phyloP scores from a whole-genome alignment of 2,113 vertebrate genomes.

The Pan troglodytes region NHGRI_mPanTro3-v2.1_pri NC_072411.2:20447001-20447500 shows the following conservation, averaged over 20 bases:
- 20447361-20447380: constrained; percentile 43
- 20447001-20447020: constrained; percentile 27
- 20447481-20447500: not conserved
- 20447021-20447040: constrained; percentile 11
- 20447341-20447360: constrained; percentile 42
- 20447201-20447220: not conserved
- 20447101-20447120: constrained; percentile 45
- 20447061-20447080: constrained; percentile 23
- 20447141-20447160: constrained; percentile 16
- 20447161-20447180: not conserved
- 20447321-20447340: constrained; percentile 36
- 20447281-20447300: not conserved
- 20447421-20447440: constrained; percentile 14
- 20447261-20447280: constrained; percentile 5
- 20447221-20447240: not conserved
- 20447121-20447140: constrained; percentile 10
- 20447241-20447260: not conserved
- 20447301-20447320: constrained; percentile 37
- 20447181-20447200: not conserved
- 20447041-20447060: constrained; percentile 53
- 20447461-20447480: not conserved
- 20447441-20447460: not conserved
- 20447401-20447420: constrained; percentile 5
- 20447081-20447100: constrained; percentile 37
- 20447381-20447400: constrained; percentile 2